Evolutionary conservation across 2,113 vertebrate species (phyloP), one percentile per base, ranked within the genome.

Genomic region (Otolemur garnettii): DNA sequence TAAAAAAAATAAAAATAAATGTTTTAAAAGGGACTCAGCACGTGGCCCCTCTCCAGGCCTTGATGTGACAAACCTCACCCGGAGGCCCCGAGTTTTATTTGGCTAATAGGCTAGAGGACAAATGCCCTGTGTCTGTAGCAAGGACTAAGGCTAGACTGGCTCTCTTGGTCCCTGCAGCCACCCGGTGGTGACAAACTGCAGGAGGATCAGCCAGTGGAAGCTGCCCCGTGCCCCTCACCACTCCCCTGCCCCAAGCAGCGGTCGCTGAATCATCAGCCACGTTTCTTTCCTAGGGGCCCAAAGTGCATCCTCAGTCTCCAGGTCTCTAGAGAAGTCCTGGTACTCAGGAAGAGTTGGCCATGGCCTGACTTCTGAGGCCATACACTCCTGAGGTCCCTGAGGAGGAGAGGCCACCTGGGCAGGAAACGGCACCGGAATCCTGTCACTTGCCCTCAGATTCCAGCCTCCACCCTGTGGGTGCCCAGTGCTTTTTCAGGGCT

Each of bases 381-480:
- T 13, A 13, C 2, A n/a, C 84, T 38, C 28, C 59, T 22, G 8
- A 68, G 57, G 7, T 80, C 14, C 57, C 71, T 17, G 71, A 75
- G 8, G 26, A 74, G 38, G 55, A 18, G 60, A 55, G 15, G 45
- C 8, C 15, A 24, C 21, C 42, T n/a, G 55, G 10, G 33, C 24
- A 35, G 69, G 42, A 35, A 78, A 22, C 35, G 21, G 35, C 9
- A 0, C 28, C 11, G 21, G 50, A 79, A 74, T 35, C 6, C 12
- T 66, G 82, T 53, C 5, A 17, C 77, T 91, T 84, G 59, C 74
- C 80, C 7, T 91, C 38, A 26, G 59, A 10, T 94, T 97, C 60
- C 74, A 15, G 5, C 33, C 4, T 87, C 74, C 83, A 62, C 9
- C n/a, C 8, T 66, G 59, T 7, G 59, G 19, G 22, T n/a, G 17